A percentile compares a stretch with the other conserved stretches of the same genome.
phyloP scores from a whole-genome alignment of 2,888 invertebrate genomes.

The Rugalucina vietnamica region DNA sequence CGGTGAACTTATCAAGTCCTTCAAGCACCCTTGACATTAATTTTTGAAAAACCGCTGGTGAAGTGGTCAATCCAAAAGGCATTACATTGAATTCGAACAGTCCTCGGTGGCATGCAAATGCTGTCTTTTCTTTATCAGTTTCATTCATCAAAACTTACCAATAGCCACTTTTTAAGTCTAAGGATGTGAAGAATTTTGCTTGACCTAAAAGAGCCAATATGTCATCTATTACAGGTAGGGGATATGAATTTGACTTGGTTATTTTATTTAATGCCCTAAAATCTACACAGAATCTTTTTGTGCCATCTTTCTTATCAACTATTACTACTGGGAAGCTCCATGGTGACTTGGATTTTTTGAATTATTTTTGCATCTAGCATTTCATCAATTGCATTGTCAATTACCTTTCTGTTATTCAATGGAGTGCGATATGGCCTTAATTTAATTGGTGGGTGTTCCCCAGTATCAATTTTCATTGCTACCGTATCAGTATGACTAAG shows the following conservation, averaged over 20 bases:
- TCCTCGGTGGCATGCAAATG: conserved; percentile 20
- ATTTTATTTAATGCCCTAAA: conserved; percentile 34
- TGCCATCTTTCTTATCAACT: conserved; percentile 47
- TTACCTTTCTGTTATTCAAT: conserved; percentile 42
- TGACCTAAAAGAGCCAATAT: conserved; percentile 14
- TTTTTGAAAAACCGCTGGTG: conserved; percentile 37
- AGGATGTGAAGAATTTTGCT: conserved; percentile 6
- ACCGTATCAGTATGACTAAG: conserved; percentile 43
- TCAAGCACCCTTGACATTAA: conserved; percentile 41
- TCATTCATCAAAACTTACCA: conserved; percentile 12
- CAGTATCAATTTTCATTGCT: conserved; percentile 54
- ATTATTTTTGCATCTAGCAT: conserved; percentile 55
- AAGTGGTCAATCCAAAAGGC: conserved; percentile 43
- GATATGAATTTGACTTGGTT: conserved; percentile 36
- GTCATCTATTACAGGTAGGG: conserved; percentile 44
- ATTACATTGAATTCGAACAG: conserved; percentile 47
- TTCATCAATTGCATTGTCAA: conserved; percentile 53
- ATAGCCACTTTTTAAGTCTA: conserved; percentile 13
- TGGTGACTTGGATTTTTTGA: conserved; percentile 38
- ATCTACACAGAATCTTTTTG: conserved; percentile 42
- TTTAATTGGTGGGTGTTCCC: conserved; percentile 39
- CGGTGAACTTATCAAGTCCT: conserved; percentile 40
- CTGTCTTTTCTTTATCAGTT: conserved; percentile 7
- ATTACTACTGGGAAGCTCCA: conserved; percentile 51
- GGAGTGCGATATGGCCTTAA: conserved; percentile 42